Conservation (phyloP, 2,113 vertebrate genomes). For the Oreochromis niloticus region DNA sequence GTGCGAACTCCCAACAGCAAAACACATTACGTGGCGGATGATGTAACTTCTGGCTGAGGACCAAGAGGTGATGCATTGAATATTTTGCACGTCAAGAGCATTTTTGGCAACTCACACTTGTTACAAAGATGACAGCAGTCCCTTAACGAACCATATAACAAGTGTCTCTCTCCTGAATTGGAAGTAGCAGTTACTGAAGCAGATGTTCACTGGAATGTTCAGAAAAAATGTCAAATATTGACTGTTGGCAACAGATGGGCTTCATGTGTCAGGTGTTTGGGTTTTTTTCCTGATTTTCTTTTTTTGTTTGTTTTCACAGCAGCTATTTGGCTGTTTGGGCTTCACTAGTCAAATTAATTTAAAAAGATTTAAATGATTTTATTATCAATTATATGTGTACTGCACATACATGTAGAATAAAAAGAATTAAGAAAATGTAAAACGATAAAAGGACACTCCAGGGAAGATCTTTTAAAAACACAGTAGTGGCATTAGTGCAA, state of each 20-base stretch:
- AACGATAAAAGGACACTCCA: background rate
- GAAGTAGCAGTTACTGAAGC: background rate
- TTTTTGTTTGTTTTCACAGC: background rate
- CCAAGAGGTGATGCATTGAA: background rate
- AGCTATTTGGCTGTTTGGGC: background rate
- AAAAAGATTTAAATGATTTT: background rate
- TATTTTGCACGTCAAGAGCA: background rate
- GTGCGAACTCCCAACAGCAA: background rate
- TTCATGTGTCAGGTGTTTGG: background rate
- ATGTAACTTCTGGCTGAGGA: background rate
- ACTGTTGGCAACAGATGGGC: background rate
- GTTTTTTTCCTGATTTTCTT: background rate
- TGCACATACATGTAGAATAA: background rate
- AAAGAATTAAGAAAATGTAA: background rate
- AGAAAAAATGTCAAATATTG: constrained; percentile 27
- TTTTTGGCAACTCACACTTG: background rate
- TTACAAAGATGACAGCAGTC: background rate
- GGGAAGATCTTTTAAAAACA: background rate
- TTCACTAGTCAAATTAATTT: background rate
- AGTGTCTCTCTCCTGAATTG: background rate
- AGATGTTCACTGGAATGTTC: constrained; percentile 10
- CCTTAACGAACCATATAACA: background rate
- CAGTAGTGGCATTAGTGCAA: background rate
- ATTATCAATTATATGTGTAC: background rate
- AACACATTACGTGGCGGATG: background rate